These are phyloP conservation scores for Magallana ariakensis DNA, from an alignment of 1,140 invertebrate genomes.

Conservation along the genomic window DNA sequence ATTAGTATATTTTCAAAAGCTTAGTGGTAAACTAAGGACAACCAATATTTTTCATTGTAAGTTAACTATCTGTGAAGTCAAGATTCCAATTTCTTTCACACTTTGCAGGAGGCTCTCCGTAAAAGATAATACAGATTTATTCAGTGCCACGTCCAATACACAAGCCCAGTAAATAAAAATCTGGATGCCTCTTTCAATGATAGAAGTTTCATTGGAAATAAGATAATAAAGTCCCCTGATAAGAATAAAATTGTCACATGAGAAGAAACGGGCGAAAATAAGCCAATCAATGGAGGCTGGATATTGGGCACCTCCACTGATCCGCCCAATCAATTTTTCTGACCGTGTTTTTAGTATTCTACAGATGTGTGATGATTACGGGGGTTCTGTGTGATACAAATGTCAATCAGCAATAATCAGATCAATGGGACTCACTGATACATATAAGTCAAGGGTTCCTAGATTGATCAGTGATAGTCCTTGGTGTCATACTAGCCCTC, in stretches of 20 bases:
- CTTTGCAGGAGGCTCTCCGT: neutral
- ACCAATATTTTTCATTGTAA: too few species aligned
- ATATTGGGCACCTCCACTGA: neutral
- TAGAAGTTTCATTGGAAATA: neutral
- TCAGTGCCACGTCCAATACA: neutral
- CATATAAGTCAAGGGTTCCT: neutral
- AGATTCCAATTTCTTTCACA: too few species aligned
- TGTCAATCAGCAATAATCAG: constrained; percentile 19
- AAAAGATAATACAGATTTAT: constrained; percentile 16
- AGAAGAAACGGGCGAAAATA: neutral
- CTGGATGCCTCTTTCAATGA: too few species aligned
- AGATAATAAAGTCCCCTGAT: constrained; percentile 8
- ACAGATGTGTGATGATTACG: constrained; percentile 16
- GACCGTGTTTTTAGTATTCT: constrained; percentile 9
- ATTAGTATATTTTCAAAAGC: too few species aligned
- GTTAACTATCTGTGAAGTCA: too few species aligned
- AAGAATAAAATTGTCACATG: constrained; percentile 9
- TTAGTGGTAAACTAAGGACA: too few species aligned
- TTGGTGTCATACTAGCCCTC: neutral
- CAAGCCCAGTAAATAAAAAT: too few species aligned
- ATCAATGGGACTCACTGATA: neutral
- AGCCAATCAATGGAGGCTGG: neutral
- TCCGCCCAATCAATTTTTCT: constrained; percentile 5
- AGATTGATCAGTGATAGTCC: neutral
- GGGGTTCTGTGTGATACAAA: constrained; percentile 9